Base-by-base conservation (phyloP, 2,797 vertebrate species). In the Molossus alvarezi region DNA sequence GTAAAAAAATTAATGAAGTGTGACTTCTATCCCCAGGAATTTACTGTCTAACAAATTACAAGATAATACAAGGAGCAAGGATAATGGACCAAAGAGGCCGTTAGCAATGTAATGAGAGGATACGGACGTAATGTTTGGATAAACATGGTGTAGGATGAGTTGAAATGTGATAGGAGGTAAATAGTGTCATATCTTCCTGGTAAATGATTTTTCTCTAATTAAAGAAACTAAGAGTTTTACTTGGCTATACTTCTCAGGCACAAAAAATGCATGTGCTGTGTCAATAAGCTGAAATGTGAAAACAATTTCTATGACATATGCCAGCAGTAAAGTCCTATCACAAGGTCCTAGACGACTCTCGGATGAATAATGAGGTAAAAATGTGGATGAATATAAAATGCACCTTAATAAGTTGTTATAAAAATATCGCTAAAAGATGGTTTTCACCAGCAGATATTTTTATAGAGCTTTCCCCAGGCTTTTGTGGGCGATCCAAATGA, bases 361-460 rank as follows among this genome's bases (percentile, higher is more conserved):
- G 62, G 45, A 25, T 88, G 48, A 90, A 92, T 94, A 82, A 29
- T 51, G 27, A 90, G 37, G 41, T 62, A 62, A 75, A 62, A 87
- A 90, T 27, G 53, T 5, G 14, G 37, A 1, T 84, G 58, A 29
- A 37, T 27, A 48, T 1, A 85, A 94, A 90, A 53, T 65, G 65
- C 77, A 77, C 15, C 60, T 85, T n/a, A 53, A 7, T 4, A 75
- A 37, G 53, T 67, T 25, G 55, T 79, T 45, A 33, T n/a, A 79
- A 76, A 73, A 29, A 37, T 33, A 29, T 33, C 15, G 21, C 67
- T 64, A 58, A 20, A 60, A 87, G 86, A 77, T 71, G 33, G 67
- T 90, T 94, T 95, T 95, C 58, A 82, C 51, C 58, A 41, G 85
- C 33, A 41, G 64, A 37, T 94, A 80, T 90, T 96, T 93, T 82